Percentiles rank a stretch among this genome's conserved stretches.
Conservation (phyloP, 2,888 invertebrate genomes). For the Coelinius sp. region DNA sequence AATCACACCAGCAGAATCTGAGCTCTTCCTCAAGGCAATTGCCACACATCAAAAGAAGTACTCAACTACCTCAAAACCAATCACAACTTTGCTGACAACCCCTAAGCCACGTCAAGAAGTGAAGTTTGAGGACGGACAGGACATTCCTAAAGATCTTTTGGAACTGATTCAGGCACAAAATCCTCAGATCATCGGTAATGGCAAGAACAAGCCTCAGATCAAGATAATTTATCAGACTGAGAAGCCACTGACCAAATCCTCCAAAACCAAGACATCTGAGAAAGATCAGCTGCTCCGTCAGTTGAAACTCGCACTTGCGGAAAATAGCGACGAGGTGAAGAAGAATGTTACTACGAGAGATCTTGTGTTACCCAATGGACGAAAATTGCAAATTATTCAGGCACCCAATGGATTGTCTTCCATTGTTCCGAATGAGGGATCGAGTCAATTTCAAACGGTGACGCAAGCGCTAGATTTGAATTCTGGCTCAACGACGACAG, state of each 20-base stretch:
- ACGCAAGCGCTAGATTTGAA: conserved; percentile 60
- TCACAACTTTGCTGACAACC: conserved; percentile 36
- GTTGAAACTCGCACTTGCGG: conserved; percentile 80
- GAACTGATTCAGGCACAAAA: conserved; percentile 56
- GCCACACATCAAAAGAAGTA: conserved; percentile 67
- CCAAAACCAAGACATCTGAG: conserved; percentile 61
- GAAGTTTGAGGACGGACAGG: conserved; percentile 25
- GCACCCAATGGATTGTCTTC: conserved; percentile 58
- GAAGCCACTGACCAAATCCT: conserved; percentile 46
- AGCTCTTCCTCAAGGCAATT: conserved; percentile 66
- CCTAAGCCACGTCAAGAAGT: conserved; percentile 49
- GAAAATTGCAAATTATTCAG: conserved; percentile 77
- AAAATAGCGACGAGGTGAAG: conserved; percentile 77
- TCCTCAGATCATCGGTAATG: conserved; percentile 50
- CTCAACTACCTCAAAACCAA: conserved; percentile 50
- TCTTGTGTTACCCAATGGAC: conserved; percentile 81
- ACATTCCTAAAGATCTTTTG: conserved; percentile 58
- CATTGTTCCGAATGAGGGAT: conserved; percentile 53
- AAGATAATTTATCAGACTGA: conserved; percentile 73
- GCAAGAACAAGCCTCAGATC: conserved; percentile 64
- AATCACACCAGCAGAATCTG: conserved; percentile 65
- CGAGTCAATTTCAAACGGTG: conserved; percentile 49
- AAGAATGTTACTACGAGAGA: conserved; percentile 83
- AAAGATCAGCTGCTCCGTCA: conserved; percentile 83
- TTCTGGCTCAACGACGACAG: conserved; percentile 72